These are phyloP conservation scores for Probaryconus sp. DNA, from an alignment of 1,140 invertebrate species.

Conservation along the genomic window DNA sequence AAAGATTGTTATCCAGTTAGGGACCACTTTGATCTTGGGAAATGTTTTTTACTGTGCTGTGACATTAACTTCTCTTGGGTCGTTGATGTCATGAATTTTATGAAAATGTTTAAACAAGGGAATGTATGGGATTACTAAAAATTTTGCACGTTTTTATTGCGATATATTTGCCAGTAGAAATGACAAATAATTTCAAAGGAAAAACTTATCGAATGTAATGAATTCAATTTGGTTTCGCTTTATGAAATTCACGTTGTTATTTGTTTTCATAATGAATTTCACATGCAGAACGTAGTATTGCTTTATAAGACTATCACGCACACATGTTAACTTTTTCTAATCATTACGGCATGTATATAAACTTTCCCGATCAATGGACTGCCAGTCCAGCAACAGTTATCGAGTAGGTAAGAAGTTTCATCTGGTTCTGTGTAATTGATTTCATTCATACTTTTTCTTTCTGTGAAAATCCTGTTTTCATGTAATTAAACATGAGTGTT, in stretches of 20 bases:
- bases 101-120: too few relatives aligned
- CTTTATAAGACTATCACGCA: slow-evolving; percentile 17
- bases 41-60: too few relatives aligned
- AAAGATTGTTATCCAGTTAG: slow-evolving; percentile 49
- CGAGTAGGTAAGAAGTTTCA: slow-evolving; percentile 62
- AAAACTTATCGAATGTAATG: too few relatives aligned
- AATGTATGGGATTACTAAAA: too few relatives aligned
- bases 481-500: not conserved
- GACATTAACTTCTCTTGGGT: too few relatives aligned
- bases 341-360: slow-evolving; percentile 61
- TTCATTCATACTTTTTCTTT: slow-evolving; percentile 32
- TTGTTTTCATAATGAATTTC: slow-evolving; percentile 37
- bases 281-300: slow-evolving; percentile 22
- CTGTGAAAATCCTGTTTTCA: not conserved
- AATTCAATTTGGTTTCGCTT: too few relatives aligned
- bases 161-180: too few relatives aligned
- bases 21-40: slow-evolving; percentile 3
- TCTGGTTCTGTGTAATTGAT: slow-evolving; percentile 40
- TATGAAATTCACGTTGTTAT: not conserved
- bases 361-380: slow-evolving; percentile 53
- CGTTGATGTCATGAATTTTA: too few relatives aligned
- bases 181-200: too few relatives aligned
- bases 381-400: slow-evolving; percentile 59
- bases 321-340: slow-evolving; percentile 27
- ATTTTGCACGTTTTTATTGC: too few relatives aligned